Base-by-base conservation (phyloP, 2,113 vertebrate species). In the Tetraodon nigroviridis region DNA sequence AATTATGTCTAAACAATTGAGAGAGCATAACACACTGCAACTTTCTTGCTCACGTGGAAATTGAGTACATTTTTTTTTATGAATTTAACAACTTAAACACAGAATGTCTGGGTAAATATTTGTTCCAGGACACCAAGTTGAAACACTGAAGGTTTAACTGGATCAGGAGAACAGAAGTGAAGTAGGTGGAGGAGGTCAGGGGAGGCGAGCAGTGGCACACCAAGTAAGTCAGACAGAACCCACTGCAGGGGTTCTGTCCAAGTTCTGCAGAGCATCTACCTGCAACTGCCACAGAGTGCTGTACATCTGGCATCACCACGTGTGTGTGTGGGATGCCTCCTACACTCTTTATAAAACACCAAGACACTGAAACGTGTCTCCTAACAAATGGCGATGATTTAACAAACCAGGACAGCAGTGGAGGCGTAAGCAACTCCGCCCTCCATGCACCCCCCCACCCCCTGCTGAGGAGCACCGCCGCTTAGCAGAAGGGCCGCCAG, bases 171-270 rank as follows among this genome's bases (percentile, higher is more conserved):
- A 32, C 29, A 64, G 55, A 68, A 59, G 67, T 61, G 57, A 75
- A 52, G 72, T 61, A 67, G 51, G 72, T 55, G 45, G 72, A 66
- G 20, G 71, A 76, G 75, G 77, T 86, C 73, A 71, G 51, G 64
- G 42, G 64, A 67, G 81, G 77, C 78, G 69, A 79, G 62, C 67
- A 61, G 70, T 69, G 58, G 69, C 75, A 74, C 80, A 85, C 64
- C 85, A 84, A 90, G 71, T 81, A 79, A 86, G 80, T 85, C 80
- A 87, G 87, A 87, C 88, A 87, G 59, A 73, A 78, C 80, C 73
- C 81, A 84, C 83, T 78, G 80, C 65, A 81, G 84, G 44, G 81
- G 83, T 79, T 79, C 73, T 49, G 67, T 60, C 79, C 79, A 79
- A 80, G 86, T 83, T 77, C 80, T 72, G 70, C 78, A 76, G 69